Evolutionary conservation across 2,797 vertebrate genomes (phyloP).

Genomic region (Hemitrygon akajei): DNA sequence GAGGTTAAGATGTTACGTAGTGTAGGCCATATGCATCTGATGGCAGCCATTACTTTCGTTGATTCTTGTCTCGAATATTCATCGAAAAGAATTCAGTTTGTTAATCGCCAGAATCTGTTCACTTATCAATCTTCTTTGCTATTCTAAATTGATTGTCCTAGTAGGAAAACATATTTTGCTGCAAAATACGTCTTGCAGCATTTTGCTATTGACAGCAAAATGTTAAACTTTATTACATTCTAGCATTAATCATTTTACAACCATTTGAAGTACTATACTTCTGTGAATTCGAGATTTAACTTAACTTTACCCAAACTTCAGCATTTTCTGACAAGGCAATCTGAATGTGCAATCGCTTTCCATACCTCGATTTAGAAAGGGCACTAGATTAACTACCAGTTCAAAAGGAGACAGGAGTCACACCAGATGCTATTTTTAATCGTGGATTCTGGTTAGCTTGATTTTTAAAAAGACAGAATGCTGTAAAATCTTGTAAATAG

Average conservation of each 20-base stretch:
- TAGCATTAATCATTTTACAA: not conserved
- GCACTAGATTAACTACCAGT: not conserved
- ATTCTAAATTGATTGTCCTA: not conserved
- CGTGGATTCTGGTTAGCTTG: not conserved
- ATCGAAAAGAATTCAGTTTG: not conserved
- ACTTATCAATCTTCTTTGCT: not conserved
- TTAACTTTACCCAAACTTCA: too few relatives aligned
- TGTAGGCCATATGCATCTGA: not conserved
- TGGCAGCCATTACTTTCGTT: not conserved
- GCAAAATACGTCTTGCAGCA: too few relatives aligned
- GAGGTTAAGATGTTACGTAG: slow-evolving; percentile 5
- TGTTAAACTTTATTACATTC: not conserved
- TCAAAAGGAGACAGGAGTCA: not conserved
- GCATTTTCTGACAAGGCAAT: not conserved
- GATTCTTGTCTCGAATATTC: not conserved
- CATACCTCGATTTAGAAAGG: not conserved
- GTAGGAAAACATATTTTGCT: not conserved
- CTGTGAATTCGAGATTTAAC: not conserved
- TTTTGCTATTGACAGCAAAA: not conserved
- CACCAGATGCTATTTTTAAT: not conserved
- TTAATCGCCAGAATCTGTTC: not conserved
- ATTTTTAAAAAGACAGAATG: not conserved
- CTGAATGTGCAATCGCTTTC: not conserved
- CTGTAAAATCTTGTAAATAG: not conserved
- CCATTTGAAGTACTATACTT: not conserved